Conservation (phyloP, 2,797 vertebrate species). For the Thaleichthys pacificus region DNA sequence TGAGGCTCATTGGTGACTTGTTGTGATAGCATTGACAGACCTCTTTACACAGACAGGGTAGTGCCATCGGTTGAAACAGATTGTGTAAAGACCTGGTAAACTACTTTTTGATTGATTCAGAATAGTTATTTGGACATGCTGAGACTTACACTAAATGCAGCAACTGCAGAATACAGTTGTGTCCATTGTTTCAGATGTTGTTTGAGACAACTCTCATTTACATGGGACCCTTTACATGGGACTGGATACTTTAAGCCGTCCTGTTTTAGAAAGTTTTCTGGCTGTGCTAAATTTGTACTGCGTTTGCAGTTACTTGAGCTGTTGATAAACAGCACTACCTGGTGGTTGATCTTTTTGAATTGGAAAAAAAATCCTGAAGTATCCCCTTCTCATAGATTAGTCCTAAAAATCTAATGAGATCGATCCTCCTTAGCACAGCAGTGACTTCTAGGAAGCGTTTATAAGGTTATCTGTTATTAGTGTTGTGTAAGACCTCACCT, state of each 20-base stretch:
- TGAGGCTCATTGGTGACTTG: no score
- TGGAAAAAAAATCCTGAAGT: background rate
- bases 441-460: constrained; percentile 17
- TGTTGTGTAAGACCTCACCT: background rate
- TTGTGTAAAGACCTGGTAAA: no score
- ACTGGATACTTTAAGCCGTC: no score
- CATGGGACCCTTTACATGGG: background rate
- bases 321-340: constrained; percentile 37
- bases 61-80: no score
- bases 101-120: no score
- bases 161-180: background rate
- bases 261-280: no score
- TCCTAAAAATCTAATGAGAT: constrained; percentile 15
- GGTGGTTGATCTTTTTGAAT: constrained; percentile 23
- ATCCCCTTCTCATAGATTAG: constrained; percentile 1
- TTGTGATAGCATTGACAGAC: no score
- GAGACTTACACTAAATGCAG: background rate
- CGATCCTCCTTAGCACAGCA: background rate
- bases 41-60: no score
- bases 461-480: constrained; percentile 1
- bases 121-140: no score
- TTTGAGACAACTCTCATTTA: no score
- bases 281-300: no score
- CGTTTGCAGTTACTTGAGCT: background rate
- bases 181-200: background rate